These are phyloP conservation scores for Drosophila burlai DNA, from an alignment of 1,140 invertebrate species.

Conservation along the genomic window DNA sequence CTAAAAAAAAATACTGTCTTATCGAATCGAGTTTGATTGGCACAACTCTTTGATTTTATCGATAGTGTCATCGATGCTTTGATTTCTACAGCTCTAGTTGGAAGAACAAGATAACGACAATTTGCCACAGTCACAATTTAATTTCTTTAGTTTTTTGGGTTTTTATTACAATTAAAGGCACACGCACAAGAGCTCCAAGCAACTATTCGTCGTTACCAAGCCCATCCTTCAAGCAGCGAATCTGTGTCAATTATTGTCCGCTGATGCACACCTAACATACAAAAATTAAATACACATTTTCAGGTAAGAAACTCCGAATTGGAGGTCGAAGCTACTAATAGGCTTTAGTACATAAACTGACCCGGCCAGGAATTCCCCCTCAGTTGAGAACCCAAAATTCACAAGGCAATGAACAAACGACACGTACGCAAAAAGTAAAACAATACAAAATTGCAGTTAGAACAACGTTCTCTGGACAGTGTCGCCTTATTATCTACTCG, in stretches of 20 bases:
- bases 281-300: slow-evolving; percentile 36
- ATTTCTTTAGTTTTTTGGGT: slow-evolving; percentile 82
- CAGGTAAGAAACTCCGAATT: slow-evolving; percentile 26
- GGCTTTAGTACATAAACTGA: not conserved
- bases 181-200: slow-evolving; percentile 44
- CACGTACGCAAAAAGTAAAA: slow-evolving; percentile 49
- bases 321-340: not conserved
- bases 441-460: slow-evolving; percentile 44
- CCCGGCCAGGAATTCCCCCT: slow-evolving; percentile 8
- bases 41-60: not conserved
- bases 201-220: slow-evolving; percentile 13
- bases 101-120: slow-evolving; percentile 57
- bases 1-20: not conserved
- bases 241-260: slow-evolving; percentile 61
- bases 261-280: slow-evolving; percentile 13
- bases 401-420: slow-evolving; percentile 22
- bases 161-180: slow-evolving; percentile 56
- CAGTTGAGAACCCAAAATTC: not conserved
- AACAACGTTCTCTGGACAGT: slow-evolving; percentile 10
- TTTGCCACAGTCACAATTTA: slow-evolving; percentile 76
- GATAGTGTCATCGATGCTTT: not conserved
- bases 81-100: slow-evolving; percentile 13
- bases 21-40: too few relatives aligned
- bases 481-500: slow-evolving; percentile 41
- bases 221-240: slow-evolving; percentile 22